Percentiles rank a stretch among this genome's conserved stretches.
These are phyloP conservation scores for Silurus lanzhouensis DNA, from an alignment of 2,797 vertebrate species.

Conservation along the genomic window DNA sequence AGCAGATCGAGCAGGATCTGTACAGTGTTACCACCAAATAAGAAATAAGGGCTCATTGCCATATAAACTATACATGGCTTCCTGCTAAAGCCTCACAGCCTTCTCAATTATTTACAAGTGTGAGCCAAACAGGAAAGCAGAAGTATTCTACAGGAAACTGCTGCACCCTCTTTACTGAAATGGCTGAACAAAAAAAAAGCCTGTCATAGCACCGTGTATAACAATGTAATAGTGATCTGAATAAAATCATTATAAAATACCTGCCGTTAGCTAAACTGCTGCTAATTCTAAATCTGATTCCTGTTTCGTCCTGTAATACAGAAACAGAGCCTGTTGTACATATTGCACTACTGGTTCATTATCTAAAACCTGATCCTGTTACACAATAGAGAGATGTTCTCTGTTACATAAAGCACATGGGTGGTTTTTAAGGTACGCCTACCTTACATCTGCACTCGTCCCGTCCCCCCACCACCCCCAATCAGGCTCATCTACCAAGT, in stretches of 20 bases:
- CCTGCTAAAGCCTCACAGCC: conserved; percentile 36
- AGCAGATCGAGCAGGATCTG: conserved; percentile 42
- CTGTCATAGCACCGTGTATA: not conserved
- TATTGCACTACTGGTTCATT: not conserved
- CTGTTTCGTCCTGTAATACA: not conserved
- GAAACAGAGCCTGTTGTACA: conserved; percentile 4
- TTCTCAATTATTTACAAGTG: conserved; percentile 46
- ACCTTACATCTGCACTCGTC: not conserved
- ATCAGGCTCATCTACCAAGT: not conserved
- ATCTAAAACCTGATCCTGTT: conserved; percentile 4
- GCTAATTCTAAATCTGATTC: not conserved
- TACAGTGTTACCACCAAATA: conserved; percentile 1
- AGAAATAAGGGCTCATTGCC: conserved; percentile 37
- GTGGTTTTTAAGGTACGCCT: not conserved
- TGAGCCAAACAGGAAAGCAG: conserved; percentile 23
- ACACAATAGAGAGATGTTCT: not conserved
- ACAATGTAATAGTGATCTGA: not conserved
- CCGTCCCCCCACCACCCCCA: no score
- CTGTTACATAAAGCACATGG: not conserved
- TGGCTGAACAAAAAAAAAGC: not conserved
- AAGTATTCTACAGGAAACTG: conserved; percentile 34
- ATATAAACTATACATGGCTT: conserved; percentile 43
- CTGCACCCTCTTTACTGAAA: conserved; percentile 30
- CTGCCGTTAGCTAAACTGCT: not conserved
- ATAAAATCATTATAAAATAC: not conserved